Evolutionary conservation across 2,888 invertebrate genomes (phyloP), one percentile per base, ranked within the genome.

Genomic region (Ephialtes manifestator): DNA sequence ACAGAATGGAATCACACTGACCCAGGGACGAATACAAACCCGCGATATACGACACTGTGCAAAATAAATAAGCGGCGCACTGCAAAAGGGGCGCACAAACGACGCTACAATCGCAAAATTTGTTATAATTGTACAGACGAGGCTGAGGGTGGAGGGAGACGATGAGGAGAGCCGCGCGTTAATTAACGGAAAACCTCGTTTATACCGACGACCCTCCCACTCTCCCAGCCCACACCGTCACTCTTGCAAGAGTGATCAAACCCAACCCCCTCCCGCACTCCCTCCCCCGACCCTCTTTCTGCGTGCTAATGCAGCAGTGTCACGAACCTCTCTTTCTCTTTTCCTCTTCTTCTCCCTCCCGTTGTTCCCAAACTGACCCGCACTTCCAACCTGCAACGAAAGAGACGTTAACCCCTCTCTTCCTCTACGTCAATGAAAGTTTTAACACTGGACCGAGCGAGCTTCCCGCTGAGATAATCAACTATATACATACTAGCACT

Each of bases 131-230:
- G 72, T 80, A 80, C 79, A 74, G 74, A 55, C 46, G 67, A 15
- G 28, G 67, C 15, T 60, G 31, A 55, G n/a, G 58, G 20, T 4
- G 43, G 51, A 28, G 35, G 31, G 51, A n/a, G 31, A 80, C 75
- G 84, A 60, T 77, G 68, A 76, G 72, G 60, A 55, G 65, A 46
- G 55, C 31, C 43, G 77, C 84, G 80, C 72, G 81, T 81, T 89
- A 85, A 85, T 85, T 81, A 85, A 81, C 70, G 81, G 70, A 85
- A 84, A 74, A 81, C 43, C 81, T 84, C 51, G 71, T 72, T 85
- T 84, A 68, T 83, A 85, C 78, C 48, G 75, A 80, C 81, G 77
- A 68, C 67, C 74, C 65, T 70, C 43, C 79, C 55, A 60, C 15
- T 58, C 48, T 24, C 51, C 20, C 18, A 75, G 35, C 53, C 43